Evolutionary conservation across 2,888 invertebrate species (phyloP).

Genomic region (Cephus nigrinus): DNA sequence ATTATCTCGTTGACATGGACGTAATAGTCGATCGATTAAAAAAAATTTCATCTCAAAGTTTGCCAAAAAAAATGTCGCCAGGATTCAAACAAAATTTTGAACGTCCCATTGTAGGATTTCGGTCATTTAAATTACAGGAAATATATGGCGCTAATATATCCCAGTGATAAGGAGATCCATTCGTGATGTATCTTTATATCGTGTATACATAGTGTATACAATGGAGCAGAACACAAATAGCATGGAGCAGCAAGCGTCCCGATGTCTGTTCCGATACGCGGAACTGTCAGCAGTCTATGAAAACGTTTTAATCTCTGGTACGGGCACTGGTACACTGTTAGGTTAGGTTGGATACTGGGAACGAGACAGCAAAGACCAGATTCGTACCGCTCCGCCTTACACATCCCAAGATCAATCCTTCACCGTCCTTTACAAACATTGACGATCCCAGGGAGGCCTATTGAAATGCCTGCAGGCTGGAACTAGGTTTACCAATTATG

Average conservation of each 20-base stretch:
- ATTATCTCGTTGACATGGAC: background rate
- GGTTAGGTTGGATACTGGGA: background rate
- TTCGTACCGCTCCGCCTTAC: background rate
- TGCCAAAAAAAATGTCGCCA: too few relatives aligned
- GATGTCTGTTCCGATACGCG: background rate
- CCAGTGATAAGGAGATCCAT: background rate
- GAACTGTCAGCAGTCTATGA: background rate
- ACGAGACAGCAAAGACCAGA: slow-evolving; percentile 4
- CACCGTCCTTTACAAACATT: background rate
- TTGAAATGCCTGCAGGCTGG: slow-evolving; percentile 1
- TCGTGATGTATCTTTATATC: background rate
- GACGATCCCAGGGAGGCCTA: background rate
- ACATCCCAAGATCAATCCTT: background rate
- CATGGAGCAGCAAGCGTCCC: background rate
- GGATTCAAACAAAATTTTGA: background rate
- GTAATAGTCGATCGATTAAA: background rate
- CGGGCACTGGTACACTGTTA: background rate
- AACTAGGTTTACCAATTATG: slow-evolving; percentile 6
- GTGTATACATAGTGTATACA: background rate
- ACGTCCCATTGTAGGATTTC: background rate
- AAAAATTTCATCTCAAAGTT: background rate
- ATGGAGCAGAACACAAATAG: background rate
- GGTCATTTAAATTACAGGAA: background rate
- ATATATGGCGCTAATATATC: background rate
- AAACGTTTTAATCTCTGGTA: slow-evolving; percentile 2